Percentiles rank a stretch among this genome's conserved stretches.
Evolutionary conservation across 92 coral and sea anemone species (phyloP).

Genomic region (Siderastrea radians): DNA sequence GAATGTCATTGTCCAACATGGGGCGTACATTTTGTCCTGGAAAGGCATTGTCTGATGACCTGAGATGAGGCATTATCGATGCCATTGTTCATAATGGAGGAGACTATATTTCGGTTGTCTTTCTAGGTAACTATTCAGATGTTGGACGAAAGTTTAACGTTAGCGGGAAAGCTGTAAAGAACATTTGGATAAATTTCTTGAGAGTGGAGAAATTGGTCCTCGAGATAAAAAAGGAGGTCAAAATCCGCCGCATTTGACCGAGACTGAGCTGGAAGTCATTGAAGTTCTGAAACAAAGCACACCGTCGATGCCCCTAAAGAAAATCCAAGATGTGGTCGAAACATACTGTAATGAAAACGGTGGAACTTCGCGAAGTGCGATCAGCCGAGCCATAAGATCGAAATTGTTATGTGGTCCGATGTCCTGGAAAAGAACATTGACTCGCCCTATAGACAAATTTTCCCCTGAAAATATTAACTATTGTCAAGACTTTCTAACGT

Average conservation of each 20-base stretch:
- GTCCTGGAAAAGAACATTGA: conserved; percentile 28
- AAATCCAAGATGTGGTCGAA: conserved; percentile 3
- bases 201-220: conserved; percentile 28
- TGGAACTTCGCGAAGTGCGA: conserved; percentile 20
- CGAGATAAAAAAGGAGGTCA: conserved; percentile 36
- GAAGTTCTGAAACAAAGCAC: not conserved
- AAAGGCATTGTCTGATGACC: too few species aligned
- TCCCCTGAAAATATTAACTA: conserved; percentile 24
- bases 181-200: conserved; percentile 13
- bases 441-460: conserved; percentile 18
- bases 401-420: conserved; percentile 30
- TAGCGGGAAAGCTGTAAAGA: conserved; percentile 12
- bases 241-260: conserved; percentile 24
- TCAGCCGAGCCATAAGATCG: conserved; percentile 14
- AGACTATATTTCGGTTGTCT: not conserved
- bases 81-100: not conserved
- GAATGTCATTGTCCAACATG: too few species aligned
- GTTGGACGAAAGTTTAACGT: not conserved
- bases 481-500: conserved; percentile 53
- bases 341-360: conserved; percentile 18
- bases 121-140: conserved; percentile 15
- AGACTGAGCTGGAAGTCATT: conserved; percentile 22
- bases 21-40: too few species aligned
- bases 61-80: too few species aligned
- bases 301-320: conserved; percentile 25